phyloP scores from a whole-genome alignment of 1,140 invertebrate genomes.

The Pemphigus obesinymphae region DNA sequence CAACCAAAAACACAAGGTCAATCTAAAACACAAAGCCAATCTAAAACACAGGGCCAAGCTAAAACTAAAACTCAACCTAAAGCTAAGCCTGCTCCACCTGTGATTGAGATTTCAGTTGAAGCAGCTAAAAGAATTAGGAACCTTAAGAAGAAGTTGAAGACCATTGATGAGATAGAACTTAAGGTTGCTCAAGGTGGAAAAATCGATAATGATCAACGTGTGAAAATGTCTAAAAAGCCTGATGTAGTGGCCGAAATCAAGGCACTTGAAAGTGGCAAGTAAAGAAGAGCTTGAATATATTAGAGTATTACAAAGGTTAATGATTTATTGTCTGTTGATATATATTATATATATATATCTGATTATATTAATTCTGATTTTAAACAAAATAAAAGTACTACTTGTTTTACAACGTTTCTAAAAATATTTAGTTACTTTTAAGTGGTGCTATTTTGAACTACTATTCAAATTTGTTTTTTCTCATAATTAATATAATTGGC shows the following conservation, averaged over 20 bases:
- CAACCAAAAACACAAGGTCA: background rate
- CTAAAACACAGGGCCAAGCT: background rate
- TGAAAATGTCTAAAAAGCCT: slow-evolving; percentile 7
- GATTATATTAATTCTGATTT: slow-evolving; percentile 27
- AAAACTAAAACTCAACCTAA: background rate
- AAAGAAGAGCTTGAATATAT: background rate
- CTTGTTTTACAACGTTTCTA: background rate
- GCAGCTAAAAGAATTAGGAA: slow-evolving; percentile 29
- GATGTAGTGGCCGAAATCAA: slow-evolving; percentile 24
- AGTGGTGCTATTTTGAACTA: background rate
- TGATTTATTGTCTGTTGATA: slow-evolving; percentile 32
- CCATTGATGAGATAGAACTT: slow-evolving; percentile 21
- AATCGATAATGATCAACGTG: slow-evolving; percentile 30
- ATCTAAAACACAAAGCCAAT: background rate
- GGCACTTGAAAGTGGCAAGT: slow-evolving; percentile 4
- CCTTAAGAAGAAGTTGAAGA: slow-evolving; percentile 30
- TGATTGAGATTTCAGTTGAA: slow-evolving; percentile 28
- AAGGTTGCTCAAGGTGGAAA: slow-evolving; percentile 29
- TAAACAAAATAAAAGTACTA: background rate
- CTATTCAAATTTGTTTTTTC: background rate
- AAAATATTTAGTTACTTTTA: slow-evolving; percentile 14
- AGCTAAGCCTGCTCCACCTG: background rate
- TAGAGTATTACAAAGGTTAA: slow-evolving; percentile 17
- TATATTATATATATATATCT: slow-evolving; percentile 25
- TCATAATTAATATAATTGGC: slow-evolving; percentile 25